phyloP scores from a whole-genome alignment of 2,113 vertebrate species.

The Epinephelus moara region DNA sequence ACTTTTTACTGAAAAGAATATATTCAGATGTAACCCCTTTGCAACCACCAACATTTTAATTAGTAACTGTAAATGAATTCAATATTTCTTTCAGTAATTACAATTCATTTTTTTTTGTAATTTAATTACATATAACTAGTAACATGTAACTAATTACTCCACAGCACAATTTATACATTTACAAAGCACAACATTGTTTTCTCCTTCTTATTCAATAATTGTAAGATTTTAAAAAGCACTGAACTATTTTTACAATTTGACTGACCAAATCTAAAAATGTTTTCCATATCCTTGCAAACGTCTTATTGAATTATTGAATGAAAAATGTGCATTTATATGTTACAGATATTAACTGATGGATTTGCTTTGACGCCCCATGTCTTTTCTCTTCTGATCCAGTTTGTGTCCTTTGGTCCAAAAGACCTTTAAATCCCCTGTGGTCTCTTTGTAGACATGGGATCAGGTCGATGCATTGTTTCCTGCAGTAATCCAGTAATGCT shows the following conservation, averaged over 20 bases:
- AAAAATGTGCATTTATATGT: neutral
- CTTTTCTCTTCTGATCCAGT: slow-evolving; percentile 13
- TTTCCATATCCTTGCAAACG: neutral
- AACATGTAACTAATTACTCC: too few relatives aligned
- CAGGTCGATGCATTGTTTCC: neutral
- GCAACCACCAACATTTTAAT: too few relatives aligned
- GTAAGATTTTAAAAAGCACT: too few relatives aligned
- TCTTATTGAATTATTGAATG: neutral
- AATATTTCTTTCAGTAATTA: too few relatives aligned
- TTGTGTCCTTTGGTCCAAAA: neutral
- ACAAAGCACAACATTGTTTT: too few relatives aligned
- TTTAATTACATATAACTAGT: too few relatives aligned
- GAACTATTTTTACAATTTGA: neutral
- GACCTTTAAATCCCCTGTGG: slow-evolving; percentile 25
- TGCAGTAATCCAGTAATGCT: slow-evolving; percentile 29
- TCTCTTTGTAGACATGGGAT: slow-evolving; percentile 4
- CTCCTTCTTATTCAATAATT: too few relatives aligned
- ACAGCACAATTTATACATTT: too few relatives aligned
- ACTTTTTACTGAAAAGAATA: too few relatives aligned
- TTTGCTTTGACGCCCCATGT: neutral
- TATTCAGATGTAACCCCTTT: too few relatives aligned
- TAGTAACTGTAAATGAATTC: too few relatives aligned
- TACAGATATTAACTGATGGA: neutral
- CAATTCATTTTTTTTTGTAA: too few relatives aligned
- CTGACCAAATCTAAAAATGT: neutral